Percentiles rank a stretch among this genome's conserved stretches.
Conservation (phyloP, 2,797 vertebrate genomes). For the Caiman crocodilus region DNA sequence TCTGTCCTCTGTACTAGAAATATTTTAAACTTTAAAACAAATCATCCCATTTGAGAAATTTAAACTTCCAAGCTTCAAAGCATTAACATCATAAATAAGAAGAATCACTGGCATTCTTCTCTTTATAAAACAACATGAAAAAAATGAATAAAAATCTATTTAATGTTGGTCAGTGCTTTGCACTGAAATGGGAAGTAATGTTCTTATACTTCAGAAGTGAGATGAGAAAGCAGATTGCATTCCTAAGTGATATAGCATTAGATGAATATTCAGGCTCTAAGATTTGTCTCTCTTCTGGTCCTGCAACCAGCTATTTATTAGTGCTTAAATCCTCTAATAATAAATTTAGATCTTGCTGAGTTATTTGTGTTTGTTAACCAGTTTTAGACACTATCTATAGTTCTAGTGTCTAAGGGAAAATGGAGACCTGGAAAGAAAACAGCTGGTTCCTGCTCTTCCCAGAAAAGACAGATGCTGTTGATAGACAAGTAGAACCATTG, state of each 20-base stretch:
- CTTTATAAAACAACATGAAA: too few relatives aligned
- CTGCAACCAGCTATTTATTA: accelerated
- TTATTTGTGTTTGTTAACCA: neutral
- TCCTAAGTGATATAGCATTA: neutral
- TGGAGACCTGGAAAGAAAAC: slow-evolving; percentile 10
- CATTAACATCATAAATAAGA: neutral
- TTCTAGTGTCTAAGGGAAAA: neutral
- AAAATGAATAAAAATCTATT: too few relatives aligned
- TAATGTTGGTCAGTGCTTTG: neutral
- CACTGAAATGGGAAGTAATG: neutral
- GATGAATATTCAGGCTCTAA: neutral
- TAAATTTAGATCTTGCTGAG: neutral
- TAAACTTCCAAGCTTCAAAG: neutral
- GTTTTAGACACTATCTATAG: slow-evolving; percentile 23
- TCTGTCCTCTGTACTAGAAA: neutral
- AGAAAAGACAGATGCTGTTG: accelerated
- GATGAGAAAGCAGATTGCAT: neutral
- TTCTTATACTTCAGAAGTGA: neutral
- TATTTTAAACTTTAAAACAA: neutral
- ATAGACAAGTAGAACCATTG: accelerated
- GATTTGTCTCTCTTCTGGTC: neutral
- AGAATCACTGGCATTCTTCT: neutral
- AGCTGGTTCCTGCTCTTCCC: neutral
- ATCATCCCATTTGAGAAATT: neutral
- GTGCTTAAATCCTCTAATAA: neutral